phyloP scores from a whole-genome alignment of 2,113 vertebrate genomes.

The Amblyornis subalaris region DNA sequence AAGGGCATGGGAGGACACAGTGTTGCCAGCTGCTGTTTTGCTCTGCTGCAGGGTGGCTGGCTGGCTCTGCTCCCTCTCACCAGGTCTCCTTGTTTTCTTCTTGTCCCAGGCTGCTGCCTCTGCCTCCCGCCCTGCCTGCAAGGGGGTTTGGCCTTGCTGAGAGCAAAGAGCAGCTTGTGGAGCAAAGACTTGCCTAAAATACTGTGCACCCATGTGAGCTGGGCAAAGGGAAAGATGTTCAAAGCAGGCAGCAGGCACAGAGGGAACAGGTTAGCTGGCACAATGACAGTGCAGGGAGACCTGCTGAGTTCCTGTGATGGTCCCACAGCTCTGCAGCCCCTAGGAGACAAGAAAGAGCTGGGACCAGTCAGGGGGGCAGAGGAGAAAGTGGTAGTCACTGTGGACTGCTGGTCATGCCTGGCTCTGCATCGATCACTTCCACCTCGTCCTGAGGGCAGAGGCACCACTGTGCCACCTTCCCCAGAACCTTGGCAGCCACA shows the following conservation, averaged over 20 bases:
- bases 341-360: not conserved
- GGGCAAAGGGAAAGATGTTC: not conserved
- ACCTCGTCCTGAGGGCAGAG: not conserved
- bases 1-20: rapidly evolving
- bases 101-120: not conserved
- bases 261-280: not conserved
- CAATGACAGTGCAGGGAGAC: not conserved
- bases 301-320: not conserved
- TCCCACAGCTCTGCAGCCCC: not conserved
- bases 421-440: rapidly evolving
- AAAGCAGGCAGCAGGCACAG: not conserved
- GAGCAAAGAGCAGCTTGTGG: not conserved
- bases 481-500: not conserved
- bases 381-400: rapidly evolving
- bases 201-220: not conserved
- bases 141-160: not conserved
- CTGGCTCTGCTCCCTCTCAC: not conserved
- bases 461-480: not conserved
- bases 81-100: not conserved
- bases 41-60: not conserved
- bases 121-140: not conserved
- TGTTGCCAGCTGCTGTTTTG: not conserved
- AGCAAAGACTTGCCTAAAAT: not conserved
- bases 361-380: not conserved
- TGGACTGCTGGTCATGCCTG: not conserved